Evolutionary conservation across 2,113 vertebrate genomes (phyloP).

Genomic region (Myrmophylax atrothorax): DNA sequence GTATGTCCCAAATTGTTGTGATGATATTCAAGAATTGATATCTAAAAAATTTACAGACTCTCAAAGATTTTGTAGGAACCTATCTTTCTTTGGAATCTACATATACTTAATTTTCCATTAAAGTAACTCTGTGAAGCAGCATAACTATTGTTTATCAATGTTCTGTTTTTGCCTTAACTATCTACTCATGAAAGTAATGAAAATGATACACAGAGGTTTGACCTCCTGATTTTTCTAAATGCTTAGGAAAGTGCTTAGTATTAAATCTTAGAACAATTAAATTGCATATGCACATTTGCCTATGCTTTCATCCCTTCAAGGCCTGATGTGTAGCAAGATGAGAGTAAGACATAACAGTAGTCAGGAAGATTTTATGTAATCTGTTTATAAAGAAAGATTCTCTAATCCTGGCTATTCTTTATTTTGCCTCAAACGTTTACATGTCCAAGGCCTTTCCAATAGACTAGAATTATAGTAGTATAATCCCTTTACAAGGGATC

Average conservation of each 20-base stretch:
- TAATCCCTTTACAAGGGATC: neutral
- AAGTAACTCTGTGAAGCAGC: neutral
- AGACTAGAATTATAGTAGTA: neutral
- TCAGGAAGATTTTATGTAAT: neutral
- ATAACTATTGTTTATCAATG: neutral
- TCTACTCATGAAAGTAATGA: neutral
- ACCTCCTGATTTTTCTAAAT: neutral
- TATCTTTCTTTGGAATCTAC: neutral
- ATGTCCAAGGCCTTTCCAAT: neutral
- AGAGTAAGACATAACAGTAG: neutral
- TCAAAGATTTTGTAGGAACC: neutral
- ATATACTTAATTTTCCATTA: neutral
- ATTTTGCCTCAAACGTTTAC: neutral
- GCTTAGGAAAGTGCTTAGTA: neutral
- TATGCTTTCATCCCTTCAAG: neutral
- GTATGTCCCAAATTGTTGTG: neutral
- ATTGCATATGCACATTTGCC: neutral
- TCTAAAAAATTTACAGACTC: neutral
- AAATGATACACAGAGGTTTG: neutral
- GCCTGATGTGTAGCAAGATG: neutral
- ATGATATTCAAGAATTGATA: neutral
- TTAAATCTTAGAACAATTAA: neutral
- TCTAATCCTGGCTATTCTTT: neutral
- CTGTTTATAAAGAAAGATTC: neutral
- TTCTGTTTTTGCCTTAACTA: neutral